Base-by-base conservation (phyloP, 2,888 invertebrate species). In the Sisyra nigra region DNA sequence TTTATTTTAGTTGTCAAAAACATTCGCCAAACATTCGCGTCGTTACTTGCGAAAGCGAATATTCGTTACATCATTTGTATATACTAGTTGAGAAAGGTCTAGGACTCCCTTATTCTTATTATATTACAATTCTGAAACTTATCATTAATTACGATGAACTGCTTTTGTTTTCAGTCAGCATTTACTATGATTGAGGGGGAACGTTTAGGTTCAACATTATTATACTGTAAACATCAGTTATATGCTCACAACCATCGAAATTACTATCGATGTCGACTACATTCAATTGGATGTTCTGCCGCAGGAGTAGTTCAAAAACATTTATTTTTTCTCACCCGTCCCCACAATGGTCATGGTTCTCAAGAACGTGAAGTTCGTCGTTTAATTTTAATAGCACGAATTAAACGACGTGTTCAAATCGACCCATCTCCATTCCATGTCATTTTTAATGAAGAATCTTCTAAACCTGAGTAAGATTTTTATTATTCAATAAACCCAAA, bases 261-360 rank as follows among this genome's bases (percentile, higher is more conserved):
- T 38, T 43, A 43, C 31, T 43, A 38, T n/a, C 34, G 43, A 34
- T 43, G 43, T 37, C 29, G 43, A 8, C 37, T 43, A 32, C 30
- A 37, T 38, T 5, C 33, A 13, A 14, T 30, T 35, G 37, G 38
- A 15, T 43, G 43, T 43, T 30, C 30, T 10, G 43, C 43, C n/a
- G 18, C 43, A 5, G 43, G 43, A n/a, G 38, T 38, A 7, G 31
- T 37, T 4, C 37, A 31, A 34, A 38, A 30, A n/a, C 14, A 43
- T 31, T 24, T 37, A 15, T 43, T 43, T 37, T 33, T 17, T 14
- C 18, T 38, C 13, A 29, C 31, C 9, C 24, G 31, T 11, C 30
- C 30, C 6, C 43, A 43, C 18, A 37, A 43, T 18, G 29, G 43
- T 11, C 43, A 43, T 38, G 43, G 43, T 11, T 18, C 43, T 11